Percentiles rank a stretch among this genome's conserved stretches.
These are phyloP conservation scores for Cantharis nigra DNA, from an alignment of 2,888 invertebrate species.

Conservation along the genomic window DNA sequence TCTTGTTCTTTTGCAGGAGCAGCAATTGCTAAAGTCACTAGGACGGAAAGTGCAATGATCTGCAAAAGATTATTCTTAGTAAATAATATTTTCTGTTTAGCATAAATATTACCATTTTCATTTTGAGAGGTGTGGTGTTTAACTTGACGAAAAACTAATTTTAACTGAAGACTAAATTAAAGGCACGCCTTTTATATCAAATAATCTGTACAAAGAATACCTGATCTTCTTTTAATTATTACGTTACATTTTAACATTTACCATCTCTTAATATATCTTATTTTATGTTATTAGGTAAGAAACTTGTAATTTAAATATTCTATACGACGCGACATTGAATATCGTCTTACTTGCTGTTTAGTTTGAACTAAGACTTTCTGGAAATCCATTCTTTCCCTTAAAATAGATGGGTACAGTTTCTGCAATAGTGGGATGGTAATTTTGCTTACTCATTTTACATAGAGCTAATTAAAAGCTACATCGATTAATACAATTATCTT, in stretches of 20 bases:
- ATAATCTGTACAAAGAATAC: slow-evolving; percentile 30
- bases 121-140: slow-evolving; percentile 27
- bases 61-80: slow-evolving; percentile 8
- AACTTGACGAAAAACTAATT: slow-evolving; percentile 19
- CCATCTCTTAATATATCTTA: slow-evolving; percentile 32
- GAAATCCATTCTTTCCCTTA: background rate
- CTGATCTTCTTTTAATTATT: slow-evolving; percentile 29
- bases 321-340: background rate
- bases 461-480: background rate
- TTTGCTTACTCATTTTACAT: background rate
- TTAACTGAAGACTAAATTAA: slow-evolving; percentile 26
- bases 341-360: background rate
- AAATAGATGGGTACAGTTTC: background rate
- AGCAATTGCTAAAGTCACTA: slow-evolving; percentile 41
- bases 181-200: slow-evolving; percentile 37
- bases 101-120: slow-evolving; percentile 31
- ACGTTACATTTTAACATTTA: slow-evolving; percentile 41
- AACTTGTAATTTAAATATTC: background rate
- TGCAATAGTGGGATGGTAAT: background rate
- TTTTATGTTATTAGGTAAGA: background rate
- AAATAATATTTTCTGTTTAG: background rate
- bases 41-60: slow-evolving; percentile 36
- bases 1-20: slow-evolving; percentile 34
- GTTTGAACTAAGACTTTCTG: background rate
- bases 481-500: background rate